Conservation (phyloP, 1,140 invertebrate species). For the Listronotus oregonensis region DNA sequence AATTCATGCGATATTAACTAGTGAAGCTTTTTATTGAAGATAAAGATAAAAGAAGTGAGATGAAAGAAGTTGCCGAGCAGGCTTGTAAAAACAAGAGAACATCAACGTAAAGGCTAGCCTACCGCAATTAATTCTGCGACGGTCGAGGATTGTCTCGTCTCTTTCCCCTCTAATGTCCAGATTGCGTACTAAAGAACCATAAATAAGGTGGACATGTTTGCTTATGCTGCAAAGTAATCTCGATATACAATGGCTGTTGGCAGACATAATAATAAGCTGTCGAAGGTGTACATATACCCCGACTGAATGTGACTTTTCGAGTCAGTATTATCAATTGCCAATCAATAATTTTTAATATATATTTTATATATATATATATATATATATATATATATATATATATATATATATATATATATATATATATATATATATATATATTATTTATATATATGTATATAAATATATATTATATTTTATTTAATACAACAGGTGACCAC, state of each 20-base stretch:
- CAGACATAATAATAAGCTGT: conserved; percentile 16
- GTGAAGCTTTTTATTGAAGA: conserved; percentile 23
- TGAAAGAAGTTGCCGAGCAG: conserved; percentile 11
- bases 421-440: too few relatives aligned
- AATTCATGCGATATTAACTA: conserved; percentile 23
- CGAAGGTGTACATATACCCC: background rate
- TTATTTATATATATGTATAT: too few relatives aligned
- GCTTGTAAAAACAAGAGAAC: conserved; percentile 26
- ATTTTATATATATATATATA: too few relatives aligned
- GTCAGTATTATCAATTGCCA: too few relatives aligned
- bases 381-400: too few relatives aligned
- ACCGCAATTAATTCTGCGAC: conserved; percentile 32
- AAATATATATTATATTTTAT: too few relatives aligned
- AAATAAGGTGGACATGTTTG: conserved; percentile 34
- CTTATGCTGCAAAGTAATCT: conserved; percentile 17
- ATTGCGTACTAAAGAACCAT: conserved; percentile 26
- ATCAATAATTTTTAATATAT: too few relatives aligned
- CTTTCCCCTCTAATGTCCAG: conserved; percentile 5
- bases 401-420: too few relatives aligned
- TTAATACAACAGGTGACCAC: too few relatives aligned
- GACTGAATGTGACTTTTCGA: too few relatives aligned
- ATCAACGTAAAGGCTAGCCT: conserved; percentile 27
- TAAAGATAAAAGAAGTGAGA: conserved; percentile 25
- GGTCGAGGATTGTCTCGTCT: background rate
- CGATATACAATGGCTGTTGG: conserved; percentile 26